Conservation (phyloP, 2,113 vertebrate species). For the Zosterops borbonicus region DNA sequence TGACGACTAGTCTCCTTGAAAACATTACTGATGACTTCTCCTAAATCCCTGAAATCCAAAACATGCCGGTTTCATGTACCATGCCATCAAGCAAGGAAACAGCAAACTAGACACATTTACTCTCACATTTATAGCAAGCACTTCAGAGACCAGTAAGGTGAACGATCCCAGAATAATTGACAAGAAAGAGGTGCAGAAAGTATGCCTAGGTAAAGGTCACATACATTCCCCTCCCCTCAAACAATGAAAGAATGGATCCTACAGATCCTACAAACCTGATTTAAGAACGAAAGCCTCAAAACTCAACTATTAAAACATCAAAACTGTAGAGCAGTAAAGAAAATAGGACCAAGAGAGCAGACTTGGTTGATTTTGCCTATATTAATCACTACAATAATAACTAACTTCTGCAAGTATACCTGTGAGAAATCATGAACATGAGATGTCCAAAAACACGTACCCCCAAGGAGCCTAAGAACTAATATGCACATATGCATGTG, state of each 20-base stretch:
- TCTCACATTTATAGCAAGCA: background rate
- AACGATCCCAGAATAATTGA: background rate
- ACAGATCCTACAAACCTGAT: background rate
- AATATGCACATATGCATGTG: background rate
- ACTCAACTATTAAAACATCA: background rate
- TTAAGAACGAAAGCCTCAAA: background rate
- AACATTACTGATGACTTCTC: background rate
- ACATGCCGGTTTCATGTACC: background rate
- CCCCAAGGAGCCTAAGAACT: background rate
- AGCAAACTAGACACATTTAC: background rate
- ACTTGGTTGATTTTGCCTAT: background rate
- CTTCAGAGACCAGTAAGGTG: rapidly evolving
- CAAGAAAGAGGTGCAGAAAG: background rate
- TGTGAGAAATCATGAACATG: background rate
- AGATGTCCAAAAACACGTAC: background rate
- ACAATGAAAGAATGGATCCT: background rate
- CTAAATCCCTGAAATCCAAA: background rate
- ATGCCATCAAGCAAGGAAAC: background rate
- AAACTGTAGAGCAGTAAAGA: background rate
- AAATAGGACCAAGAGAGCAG: background rate
- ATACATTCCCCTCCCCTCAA: rapidly evolving
- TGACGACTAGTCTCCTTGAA: background rate
- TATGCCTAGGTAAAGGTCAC: background rate
- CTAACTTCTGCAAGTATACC: background rate
- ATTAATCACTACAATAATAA: background rate